phyloP scores from a whole-genome alignment of 2,888 invertebrate genomes.

The Pammene fasciana region DNA sequence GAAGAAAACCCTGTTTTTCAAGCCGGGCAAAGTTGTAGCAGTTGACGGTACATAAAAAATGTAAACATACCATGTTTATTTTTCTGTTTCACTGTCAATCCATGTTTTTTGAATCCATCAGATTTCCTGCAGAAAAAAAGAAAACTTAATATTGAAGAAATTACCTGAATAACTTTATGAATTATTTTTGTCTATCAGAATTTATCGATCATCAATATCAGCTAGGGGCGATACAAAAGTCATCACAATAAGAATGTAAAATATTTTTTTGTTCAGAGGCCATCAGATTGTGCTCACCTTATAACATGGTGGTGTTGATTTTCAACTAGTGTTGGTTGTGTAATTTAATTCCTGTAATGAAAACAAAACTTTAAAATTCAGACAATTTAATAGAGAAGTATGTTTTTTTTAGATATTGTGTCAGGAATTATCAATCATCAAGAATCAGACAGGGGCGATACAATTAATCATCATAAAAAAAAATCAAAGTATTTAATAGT shows the following conservation, averaged over 20 bases:
- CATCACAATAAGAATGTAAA: constrained; percentile 46
- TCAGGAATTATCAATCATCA: constrained; percentile 54
- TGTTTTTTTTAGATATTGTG: background rate
- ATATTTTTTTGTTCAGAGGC: no score
- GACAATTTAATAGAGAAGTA: no score
- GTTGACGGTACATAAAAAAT: background rate
- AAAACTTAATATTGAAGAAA: background rate
- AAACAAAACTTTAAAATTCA: background rate
- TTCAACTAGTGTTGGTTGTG: no score
- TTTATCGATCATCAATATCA: constrained; percentile 61
- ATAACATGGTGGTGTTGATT: no score
- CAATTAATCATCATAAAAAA: constrained; percentile 47
- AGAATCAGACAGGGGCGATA: constrained; percentile 53
- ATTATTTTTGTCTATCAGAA: constrained; percentile 48
- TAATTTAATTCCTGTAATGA: background rate
- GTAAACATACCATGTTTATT: background rate
- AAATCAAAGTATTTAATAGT: background rate
- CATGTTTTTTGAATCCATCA: background rate
- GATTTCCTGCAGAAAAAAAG: constrained; percentile 3
- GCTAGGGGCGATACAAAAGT: constrained; percentile 59
- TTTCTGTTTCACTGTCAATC: no score
- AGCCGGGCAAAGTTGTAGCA: no score
- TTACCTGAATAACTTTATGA: background rate
- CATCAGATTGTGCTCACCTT: background rate
- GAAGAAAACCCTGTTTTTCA: no score